Evolutionary conservation across 2,797 vertebrate species (phyloP).

Genomic region (Mallotus villosus): DNA sequence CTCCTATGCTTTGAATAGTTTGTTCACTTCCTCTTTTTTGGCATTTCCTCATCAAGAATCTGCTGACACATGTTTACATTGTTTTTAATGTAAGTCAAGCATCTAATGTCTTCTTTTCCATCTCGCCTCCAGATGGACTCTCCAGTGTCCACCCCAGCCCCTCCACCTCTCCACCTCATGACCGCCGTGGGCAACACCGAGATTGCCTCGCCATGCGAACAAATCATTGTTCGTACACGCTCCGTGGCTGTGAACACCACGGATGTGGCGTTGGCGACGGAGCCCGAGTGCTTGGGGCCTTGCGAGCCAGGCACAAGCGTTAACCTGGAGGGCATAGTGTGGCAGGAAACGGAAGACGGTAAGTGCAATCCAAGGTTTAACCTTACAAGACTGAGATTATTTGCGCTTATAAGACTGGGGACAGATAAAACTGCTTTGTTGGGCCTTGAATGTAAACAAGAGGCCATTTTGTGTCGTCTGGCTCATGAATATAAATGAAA

Average conservation of each 20-base stretch:
- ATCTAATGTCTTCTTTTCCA: slow-evolving; percentile 42
- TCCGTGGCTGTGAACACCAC: slow-evolving; percentile 97
- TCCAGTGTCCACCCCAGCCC: slow-evolving; percentile 90
- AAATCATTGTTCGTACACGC: slow-evolving; percentile 99
- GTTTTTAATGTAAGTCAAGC: slow-evolving; percentile 37
- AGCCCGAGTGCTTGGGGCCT: slow-evolving; percentile 96
- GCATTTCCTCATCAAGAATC: slow-evolving; percentile 48
- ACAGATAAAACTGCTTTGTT: slow-evolving; percentile 1
- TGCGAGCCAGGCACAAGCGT: slow-evolving; percentile 98
- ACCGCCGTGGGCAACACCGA: slow-evolving; percentile 88
- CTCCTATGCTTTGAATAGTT: slow-evolving; percentile 38
- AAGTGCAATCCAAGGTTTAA: slow-evolving; percentile 58
- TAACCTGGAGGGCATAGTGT: slow-evolving; percentile 98
- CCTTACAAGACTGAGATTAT: not conserved
- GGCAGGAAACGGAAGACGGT: slow-evolving; percentile 99
- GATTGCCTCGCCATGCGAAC: slow-evolving; percentile 95
- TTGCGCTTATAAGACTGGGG: not conserved
- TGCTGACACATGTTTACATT: slow-evolving; percentile 52
- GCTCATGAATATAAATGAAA: too few species aligned
- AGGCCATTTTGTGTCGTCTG: not conserved
- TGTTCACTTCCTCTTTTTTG: slow-evolving; percentile 43
- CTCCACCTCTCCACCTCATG: slow-evolving; percentile 92
- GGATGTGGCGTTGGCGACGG: slow-evolving; percentile 92
- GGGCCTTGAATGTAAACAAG: not conserved
- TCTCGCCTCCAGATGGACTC: slow-evolving; percentile 90